A percentile compares a stretch with the other conserved stretches of the same genome.
These are phyloP conservation scores for Artibeus jamaicensis DNA, from an alignment of 2,797 vertebrate genomes.

Conservation along the genomic window DNA sequence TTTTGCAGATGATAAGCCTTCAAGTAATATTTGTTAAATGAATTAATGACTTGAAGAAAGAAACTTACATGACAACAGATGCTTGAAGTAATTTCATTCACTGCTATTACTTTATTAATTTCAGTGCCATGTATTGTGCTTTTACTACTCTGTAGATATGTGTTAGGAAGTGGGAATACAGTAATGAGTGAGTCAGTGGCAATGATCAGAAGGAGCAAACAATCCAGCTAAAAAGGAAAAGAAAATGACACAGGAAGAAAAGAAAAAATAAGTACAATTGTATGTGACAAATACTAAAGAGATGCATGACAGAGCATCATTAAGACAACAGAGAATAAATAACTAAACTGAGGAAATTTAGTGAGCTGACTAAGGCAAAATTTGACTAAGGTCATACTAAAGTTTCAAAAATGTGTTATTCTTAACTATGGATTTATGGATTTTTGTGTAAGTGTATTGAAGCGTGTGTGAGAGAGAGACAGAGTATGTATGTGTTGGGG, in stretches of 20 bases:
- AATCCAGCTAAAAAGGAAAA: not conserved
- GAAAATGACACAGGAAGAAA: not conserved
- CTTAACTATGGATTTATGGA: not conserved
- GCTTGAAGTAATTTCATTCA: not conserved
- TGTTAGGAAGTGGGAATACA: not conserved
- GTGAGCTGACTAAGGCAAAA: not conserved
- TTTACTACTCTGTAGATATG: not conserved
- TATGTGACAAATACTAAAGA: not conserved
- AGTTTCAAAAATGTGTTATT: not conserved
- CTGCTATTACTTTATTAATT: not conserved
- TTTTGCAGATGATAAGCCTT: not conserved
- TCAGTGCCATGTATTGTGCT: not conserved
- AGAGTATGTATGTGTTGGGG: not conserved
- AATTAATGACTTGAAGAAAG: not conserved
- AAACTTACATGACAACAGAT: not conserved
- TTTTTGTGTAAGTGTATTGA: not conserved
- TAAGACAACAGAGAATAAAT: not conserved
- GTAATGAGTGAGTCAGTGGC: not conserved
- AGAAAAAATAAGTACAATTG: not conserved
- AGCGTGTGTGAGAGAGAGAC: not conserved
- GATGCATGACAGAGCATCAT: not conserved
- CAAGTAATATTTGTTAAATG: not conserved
- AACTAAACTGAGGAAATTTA: not conserved
- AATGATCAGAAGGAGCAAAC: not conserved
- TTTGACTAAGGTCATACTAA: not conserved